Percentiles rank a stretch among this genome's conserved stretches.
Evolutionary conservation across 2,797 vertebrate species (phyloP).

Genomic region (Stomatorhinus walkeri): DNA sequence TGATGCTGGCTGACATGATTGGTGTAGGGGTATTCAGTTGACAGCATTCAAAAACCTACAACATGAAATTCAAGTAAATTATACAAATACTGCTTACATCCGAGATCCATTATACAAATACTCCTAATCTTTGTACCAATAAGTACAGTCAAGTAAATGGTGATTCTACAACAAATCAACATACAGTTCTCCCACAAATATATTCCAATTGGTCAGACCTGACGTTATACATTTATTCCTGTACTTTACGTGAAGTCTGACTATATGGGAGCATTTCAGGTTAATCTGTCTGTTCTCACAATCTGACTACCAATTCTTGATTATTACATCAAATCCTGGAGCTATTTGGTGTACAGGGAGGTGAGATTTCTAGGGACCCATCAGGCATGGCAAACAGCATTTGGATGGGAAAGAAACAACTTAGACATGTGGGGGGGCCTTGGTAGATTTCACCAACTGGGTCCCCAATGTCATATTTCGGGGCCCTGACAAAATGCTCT

Average conservation of each 20-base stretch:
- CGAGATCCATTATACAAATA: not conserved
- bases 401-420: not conserved
- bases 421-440: not conserved
- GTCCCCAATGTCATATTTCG: not conserved
- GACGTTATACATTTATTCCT: not conserved
- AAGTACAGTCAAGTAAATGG: not conserved
- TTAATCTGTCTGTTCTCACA: not conserved
- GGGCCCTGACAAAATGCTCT: not conserved
- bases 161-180: not conserved
- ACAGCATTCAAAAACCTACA: conserved; percentile 38
- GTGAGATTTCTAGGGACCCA: not conserved
- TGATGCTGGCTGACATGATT: conserved; percentile 41
- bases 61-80: not conserved
- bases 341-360: not conserved
- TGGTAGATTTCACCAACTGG: not conserved
- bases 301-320: not conserved
- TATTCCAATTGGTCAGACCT: not conserved
- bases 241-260: not conserved
- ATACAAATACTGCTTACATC: not conserved
- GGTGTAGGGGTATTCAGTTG: conserved; percentile 51
- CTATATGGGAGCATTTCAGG: not conserved
- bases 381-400: not conserved
- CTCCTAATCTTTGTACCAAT: not conserved
- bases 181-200: not conserved
- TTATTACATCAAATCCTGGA: not conserved